Evolutionary conservation across 1,140 invertebrate species (phyloP).

Genomic region (Asobara japonica): DNA sequence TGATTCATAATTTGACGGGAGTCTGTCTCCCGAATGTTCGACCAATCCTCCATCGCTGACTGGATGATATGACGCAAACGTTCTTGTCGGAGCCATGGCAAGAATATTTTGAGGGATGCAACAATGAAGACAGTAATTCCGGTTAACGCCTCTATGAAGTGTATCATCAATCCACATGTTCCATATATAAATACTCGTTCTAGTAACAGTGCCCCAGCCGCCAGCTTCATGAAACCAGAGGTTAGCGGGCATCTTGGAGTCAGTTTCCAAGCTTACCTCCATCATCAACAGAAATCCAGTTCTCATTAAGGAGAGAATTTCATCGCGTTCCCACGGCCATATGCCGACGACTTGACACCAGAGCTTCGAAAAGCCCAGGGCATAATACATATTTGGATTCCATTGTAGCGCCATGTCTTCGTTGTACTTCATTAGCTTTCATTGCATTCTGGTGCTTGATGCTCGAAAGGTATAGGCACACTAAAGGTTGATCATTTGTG

Average conservation of each 20-base stretch:
- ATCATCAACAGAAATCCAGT: neutral
- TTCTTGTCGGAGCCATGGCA: neutral
- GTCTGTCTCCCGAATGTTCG: neutral
- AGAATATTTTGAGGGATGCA: neutral
- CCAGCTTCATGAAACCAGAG: neutral
- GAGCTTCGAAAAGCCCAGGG: neutral
- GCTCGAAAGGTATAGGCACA: too few relatives aligned
- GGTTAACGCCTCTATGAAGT: neutral
- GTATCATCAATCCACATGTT: neutral
- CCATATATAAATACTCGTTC: neutral
- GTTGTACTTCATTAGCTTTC: neutral
- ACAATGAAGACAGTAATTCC: neutral
- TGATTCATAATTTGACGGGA: neutral
- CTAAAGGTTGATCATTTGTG: too few relatives aligned
- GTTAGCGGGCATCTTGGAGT: neutral
- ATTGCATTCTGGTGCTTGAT: too few relatives aligned
- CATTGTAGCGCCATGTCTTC: neutral
- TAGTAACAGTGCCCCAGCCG: neutral
- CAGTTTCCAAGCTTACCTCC: neutral
- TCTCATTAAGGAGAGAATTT: neutral
- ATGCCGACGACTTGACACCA: neutral
- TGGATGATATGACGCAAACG: neutral
- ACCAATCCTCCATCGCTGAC: neutral
- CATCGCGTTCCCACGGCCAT: neutral
- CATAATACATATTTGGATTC: neutral